Evolutionary conservation across 2,888 invertebrate genomes (phyloP), one percentile per base, ranked within the genome.

Genomic region (Drosophila mettleri): DNA sequence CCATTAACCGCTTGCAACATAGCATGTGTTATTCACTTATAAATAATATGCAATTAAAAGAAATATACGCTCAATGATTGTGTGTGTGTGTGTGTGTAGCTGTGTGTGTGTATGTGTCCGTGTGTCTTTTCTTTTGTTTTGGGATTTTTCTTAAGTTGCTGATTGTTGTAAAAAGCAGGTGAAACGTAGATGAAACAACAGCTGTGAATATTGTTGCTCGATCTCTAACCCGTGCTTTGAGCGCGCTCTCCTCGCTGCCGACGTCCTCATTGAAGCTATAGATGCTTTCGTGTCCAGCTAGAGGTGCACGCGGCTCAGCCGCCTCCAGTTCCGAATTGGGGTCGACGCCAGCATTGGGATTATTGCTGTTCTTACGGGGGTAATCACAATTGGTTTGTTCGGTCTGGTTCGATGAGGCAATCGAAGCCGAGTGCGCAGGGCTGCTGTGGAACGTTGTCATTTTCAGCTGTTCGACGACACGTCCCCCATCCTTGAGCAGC

Each of bases 181-280:
- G 77, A 85, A 68, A 82, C 69, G 84, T 60, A 46, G 59, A 71
- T 82, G 86, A 73, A 68, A 79, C 66, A 74, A 88, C 81, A 62
- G 69, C 43, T 36, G 57, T 63, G 39, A 67, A 51, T 57, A 20
- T 46, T 52, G 69, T 66, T 66, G 72, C 55, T 45, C 59, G 55
- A 66, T 62, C 64, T 82, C 92, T 91, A 90, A 92, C 92, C 92
- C 92, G 90, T 89, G 91, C 88, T 71, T 90, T 92, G 74, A 90
- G 85, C 67, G 90, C 87, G 80, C 86, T 81, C 74, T 88, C 74
- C 71, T 77, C 78, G 43, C 60, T 69, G 57, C 52, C 52, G 29
- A 67, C 31, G 75, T 60, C 76, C 34, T 60, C 79, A 46, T 67
- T 88, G 51, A 86, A 63, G 49, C 88, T 78, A 52, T 77, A 49